Conservation (phyloP, 2,797 vertebrate genomes). For the Phalloptychus januarius region DNA sequence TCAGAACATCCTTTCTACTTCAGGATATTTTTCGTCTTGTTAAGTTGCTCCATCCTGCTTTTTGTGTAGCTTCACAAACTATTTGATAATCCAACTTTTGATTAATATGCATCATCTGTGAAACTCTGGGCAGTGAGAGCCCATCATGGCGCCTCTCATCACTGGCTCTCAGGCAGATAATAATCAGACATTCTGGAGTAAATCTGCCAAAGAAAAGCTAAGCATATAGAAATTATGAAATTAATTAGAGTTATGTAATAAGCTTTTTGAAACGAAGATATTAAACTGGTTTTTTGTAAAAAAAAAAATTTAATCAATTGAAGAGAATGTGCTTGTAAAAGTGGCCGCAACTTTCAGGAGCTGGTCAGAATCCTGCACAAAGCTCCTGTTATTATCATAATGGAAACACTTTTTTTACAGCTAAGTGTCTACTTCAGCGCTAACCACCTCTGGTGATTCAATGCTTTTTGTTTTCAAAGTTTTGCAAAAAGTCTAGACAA, state of each 20-base stretch:
- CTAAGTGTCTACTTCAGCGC: background rate
- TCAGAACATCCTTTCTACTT: background rate
- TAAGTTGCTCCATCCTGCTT: background rate
- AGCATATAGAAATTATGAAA: background rate
- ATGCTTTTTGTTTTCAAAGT: conserved; percentile 17
- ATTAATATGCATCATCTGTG: background rate
- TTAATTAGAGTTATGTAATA: background rate
- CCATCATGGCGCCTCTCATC: background rate
- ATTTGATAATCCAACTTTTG: background rate
- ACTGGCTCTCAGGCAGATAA: background rate
- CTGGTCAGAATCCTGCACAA: background rate
- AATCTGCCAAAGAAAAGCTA: background rate
- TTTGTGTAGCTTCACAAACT: background rate
- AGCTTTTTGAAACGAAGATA: background rate
- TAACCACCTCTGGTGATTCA: background rate
- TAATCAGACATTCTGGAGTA: background rate
- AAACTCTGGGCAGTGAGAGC: too few relatives aligned
- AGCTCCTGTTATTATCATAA: background rate
- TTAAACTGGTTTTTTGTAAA: background rate
- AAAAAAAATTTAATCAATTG: background rate
- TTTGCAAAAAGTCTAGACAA: conserved; percentile 15
- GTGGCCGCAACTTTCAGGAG: background rate
- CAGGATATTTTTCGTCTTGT: background rate
- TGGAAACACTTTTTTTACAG: background rate
- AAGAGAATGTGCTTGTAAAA: background rate